A percentile compares a stretch with the other conserved stretches of the same genome.
These are phyloP conservation scores for Anorthoa munda DNA, from an alignment of 2,888 invertebrate genomes.

Conservation along the genomic window DNA sequence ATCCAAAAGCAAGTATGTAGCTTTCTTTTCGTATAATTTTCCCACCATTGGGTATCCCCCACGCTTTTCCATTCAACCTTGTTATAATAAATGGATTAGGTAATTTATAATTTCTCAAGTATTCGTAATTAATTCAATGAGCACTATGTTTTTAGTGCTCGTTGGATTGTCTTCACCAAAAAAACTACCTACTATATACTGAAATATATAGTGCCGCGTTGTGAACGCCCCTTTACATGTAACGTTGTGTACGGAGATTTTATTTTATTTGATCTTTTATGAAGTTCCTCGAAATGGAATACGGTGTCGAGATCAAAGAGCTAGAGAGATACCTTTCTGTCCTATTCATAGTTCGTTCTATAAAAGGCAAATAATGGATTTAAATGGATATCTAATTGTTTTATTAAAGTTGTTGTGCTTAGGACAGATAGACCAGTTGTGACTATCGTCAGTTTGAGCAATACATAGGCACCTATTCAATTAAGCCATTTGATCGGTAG, in stretches of 20 bases:
- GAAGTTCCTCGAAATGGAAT: constrained; percentile 25
- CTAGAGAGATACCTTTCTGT: not conserved
- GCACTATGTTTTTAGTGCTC: too few species aligned
- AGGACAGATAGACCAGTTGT: not conserved
- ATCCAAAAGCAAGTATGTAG: not conserved
- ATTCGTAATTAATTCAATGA: too few species aligned
- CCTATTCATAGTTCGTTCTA: constrained; percentile 3
- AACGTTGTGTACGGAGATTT: constrained; percentile 16
- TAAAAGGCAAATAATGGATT: constrained; percentile 5
- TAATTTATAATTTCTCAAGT: too few species aligned
- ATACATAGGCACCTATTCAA: too few species aligned
- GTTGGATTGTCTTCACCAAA: not conserved
- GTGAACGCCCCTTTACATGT: not conserved
- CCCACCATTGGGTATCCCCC: too few species aligned
- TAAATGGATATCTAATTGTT: constrained; percentile 22
- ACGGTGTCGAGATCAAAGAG: constrained; percentile 22
- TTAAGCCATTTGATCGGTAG: too few species aligned
- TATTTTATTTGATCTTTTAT: constrained; percentile 20
- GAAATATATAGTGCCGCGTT: not conserved
- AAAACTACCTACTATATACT: not conserved
- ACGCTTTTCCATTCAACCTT: too few species aligned
- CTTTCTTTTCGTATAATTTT: too few species aligned
- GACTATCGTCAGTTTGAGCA: too few species aligned
- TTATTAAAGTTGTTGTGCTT: constrained; percentile 17
- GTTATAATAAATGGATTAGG: too few species aligned